These are phyloP conservation scores for Drosophila macrothrix DNA, from an alignment of 2,888 invertebrate genomes.

Conservation along the genomic window DNA sequence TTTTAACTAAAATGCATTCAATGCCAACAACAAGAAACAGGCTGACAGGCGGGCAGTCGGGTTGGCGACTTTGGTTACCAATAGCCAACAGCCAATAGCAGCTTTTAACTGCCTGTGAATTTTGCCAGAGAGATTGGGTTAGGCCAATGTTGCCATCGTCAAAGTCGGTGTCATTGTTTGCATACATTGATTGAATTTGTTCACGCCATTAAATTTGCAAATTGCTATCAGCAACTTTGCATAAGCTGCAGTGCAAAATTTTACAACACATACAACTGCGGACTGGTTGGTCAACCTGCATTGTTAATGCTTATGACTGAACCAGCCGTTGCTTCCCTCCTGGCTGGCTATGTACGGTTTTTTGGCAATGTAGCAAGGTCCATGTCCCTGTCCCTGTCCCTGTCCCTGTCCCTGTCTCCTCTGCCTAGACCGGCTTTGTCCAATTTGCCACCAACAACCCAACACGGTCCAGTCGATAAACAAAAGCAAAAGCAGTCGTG, in stretches of 20 bases:
- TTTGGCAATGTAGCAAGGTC: slow-evolving; percentile 33
- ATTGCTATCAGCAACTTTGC: slow-evolving; percentile 84
- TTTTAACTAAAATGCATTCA: slow-evolving; percentile 71
- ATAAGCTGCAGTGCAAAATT: slow-evolving; percentile 80
- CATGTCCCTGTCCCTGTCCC: slow-evolving; percentile 10
- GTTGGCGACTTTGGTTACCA: slow-evolving; percentile 18
- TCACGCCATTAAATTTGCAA: slow-evolving; percentile 85
- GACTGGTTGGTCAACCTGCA: slow-evolving; percentile 34
- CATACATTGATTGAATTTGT: slow-evolving; percentile 84
- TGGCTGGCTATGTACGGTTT: slow-evolving; percentile 11
- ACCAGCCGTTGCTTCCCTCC: slow-evolving; percentile 8
- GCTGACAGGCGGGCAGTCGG: neutral
- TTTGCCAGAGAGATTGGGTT: slow-evolving; percentile 14
- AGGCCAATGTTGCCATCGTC: slow-evolving; percentile 40
- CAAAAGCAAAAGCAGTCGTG: slow-evolving; percentile 59
- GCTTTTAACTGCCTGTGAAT: slow-evolving; percentile 20
- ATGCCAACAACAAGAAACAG: slow-evolving; percentile 27
- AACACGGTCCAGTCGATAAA: slow-evolving; percentile 58
- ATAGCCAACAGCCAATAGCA: slow-evolving; percentile 22
- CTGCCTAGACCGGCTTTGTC: slow-evolving; percentile 27
- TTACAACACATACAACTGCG: slow-evolving; percentile 56
- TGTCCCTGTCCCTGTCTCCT: slow-evolving; percentile 4
- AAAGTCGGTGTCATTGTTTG: slow-evolving; percentile 69
- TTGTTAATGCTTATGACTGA: slow-evolving; percentile 62
- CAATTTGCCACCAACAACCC: slow-evolving; percentile 11